These are phyloP conservation scores for Bambusicola thoracicus DNA, from an alignment of 2,113 vertebrate genomes.

Conservation along the genomic window DNA sequence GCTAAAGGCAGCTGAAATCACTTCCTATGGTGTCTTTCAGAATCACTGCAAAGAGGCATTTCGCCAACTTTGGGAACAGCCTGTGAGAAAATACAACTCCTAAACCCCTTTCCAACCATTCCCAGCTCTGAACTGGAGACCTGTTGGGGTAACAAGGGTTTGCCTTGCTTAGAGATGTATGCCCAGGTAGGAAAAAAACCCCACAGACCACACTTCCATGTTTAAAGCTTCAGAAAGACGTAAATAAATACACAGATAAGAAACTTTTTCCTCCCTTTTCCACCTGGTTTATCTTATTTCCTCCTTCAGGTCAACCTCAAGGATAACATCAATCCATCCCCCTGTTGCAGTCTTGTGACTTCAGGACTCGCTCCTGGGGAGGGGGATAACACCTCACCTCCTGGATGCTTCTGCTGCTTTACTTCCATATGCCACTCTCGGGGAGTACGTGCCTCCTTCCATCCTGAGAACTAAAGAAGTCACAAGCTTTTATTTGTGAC, in stretches of 20 bases:
- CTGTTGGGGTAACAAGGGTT: background rate
- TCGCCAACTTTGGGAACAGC: background rate
- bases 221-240: background rate
- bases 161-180: background rate
- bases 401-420: background rate
- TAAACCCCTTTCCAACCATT: background rate
- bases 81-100: background rate
- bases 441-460: constrained; percentile 15
- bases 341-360: background rate
- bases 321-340: background rate
- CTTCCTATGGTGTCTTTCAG: background rate
- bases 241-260: background rate
- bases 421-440: constrained; percentile 10
- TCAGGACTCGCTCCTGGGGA: background rate
- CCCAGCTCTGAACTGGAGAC: background rate
- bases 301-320: background rate
- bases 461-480: constrained; percentile 24
- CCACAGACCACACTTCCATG: background rate
- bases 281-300: background rate
- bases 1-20: background rate
- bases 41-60: background rate
- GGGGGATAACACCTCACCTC: background rate
- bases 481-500: constrained; percentile 69
- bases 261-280: background rate
- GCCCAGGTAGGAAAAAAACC: background rate